Percentiles rank a stretch among this genome's conserved stretches.
Conservation (phyloP, 2,888 invertebrate species). For the Bellardia bayeri region DNA sequence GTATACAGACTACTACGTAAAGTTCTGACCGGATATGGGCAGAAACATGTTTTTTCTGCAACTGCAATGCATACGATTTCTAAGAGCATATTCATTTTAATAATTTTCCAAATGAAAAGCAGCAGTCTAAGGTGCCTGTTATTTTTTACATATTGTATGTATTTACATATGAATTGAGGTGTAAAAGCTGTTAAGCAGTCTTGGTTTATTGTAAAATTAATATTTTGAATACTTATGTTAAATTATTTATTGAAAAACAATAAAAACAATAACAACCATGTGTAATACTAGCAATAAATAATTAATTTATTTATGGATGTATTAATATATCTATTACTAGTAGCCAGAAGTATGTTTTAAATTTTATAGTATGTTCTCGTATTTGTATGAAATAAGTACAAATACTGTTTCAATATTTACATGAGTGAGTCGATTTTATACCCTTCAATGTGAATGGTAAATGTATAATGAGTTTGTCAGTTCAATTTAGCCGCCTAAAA, state of each 20-base stretch:
- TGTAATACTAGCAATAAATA: no score
- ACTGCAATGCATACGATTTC: not conserved
- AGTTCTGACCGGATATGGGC: not conserved
- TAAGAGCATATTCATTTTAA: slow-evolving; percentile 1
- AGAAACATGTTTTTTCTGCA: not conserved
- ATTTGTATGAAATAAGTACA: no score
- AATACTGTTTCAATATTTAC: no score
- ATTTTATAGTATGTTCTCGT: no score
- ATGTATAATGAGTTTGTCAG: no score
- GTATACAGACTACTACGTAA: not conserved
- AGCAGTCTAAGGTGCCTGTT: not conserved
- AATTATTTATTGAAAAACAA: not conserved
- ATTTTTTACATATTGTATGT: not conserved
- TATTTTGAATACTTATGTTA: not conserved
- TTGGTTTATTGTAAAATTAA: not conserved
- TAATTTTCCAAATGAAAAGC: not conserved
- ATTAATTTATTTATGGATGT: not conserved
- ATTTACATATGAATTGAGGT: not conserved
- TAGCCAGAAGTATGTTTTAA: no score
- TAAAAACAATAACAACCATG: not conserved
- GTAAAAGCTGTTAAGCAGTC: not conserved
- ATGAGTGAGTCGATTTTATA: no score
- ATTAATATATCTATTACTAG: not conserved
- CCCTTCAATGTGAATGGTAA: no score
- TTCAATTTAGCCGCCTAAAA: no score